Evolutionary conservation across 2,113 vertebrate species (phyloP), one percentile per base, ranked within the genome.

Genomic region (Spheniscus mendiculus): DNA sequence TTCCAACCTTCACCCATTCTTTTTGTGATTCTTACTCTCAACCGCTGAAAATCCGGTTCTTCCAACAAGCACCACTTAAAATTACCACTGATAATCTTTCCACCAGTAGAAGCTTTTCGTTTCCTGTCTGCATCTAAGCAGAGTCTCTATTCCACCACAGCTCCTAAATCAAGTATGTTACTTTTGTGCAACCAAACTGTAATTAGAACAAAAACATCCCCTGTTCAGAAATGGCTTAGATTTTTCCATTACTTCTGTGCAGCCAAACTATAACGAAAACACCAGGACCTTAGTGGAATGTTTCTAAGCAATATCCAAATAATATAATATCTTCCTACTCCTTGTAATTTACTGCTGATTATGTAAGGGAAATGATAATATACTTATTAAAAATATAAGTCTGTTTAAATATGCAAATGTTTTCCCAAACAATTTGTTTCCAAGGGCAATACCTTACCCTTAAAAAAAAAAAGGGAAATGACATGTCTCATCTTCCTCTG

Each of bases 351-450:
- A 90, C 56, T 73, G 25, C 22, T 61, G 10, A 27, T 83, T 87
- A 80, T 47, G 38, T 20, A 84, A 63, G 16, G 34, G 26, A 91
- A 94, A 80, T 4, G 26, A 86, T 2, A 27, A 63, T 52, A 90
- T 76, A 92, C 27, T 91, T 84, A 95, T 81, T 89, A 82, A 78
- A 95, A 62, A 95, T 62, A 6, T 9, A 95, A 40, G 11, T 53
- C 25, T 94, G 45, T 92, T 93, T 79, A 94, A 77, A 93, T 53
- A 96, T 20, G 66, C n/a, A 84, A 94, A 83, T 82, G 1, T 65
- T 93, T 89, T 74, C 29, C 45, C 55, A 76, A 84, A 81, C 27
- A 83, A 91, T 45, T 66, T 82, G 16, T 67, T 94, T 93, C 30
- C 50, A 80, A 90, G 69, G 56, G 38, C 40, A 92, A 89, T 42